Evolutionary conservation across 2,113 vertebrate species (phyloP), one percentile per base, ranked within the genome.

Genomic region (Bagarius yarrelli): DNA sequence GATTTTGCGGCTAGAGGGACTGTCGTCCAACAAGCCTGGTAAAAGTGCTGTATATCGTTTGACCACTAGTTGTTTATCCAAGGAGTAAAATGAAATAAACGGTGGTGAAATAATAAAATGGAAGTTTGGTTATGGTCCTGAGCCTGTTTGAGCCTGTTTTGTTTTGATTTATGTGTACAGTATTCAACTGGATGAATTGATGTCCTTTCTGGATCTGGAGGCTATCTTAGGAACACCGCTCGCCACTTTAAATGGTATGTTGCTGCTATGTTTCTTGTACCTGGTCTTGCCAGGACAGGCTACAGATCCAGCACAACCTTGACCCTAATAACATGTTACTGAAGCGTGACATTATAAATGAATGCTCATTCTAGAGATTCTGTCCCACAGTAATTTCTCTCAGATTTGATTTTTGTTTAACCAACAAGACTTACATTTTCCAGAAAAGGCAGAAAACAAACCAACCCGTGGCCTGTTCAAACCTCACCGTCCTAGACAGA

Each of bases 1-100:
- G 72, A 74, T 74, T 50, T 74, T 21, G 72, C 52, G 34, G 72
- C 12, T 74, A 50, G 30, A 57, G 72, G 53, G 59, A 36, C 23
- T 34, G 9, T 8, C 55, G 30, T 75, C 53, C 21, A 75, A 36
- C 53, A 32, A 21, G 52, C 21, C 52, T 23, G 50, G 36, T 32
- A 75, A 1, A n/a, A n/a, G 11, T 59, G 53, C 9, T 57, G 15
- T 56, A 56, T 57, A 72, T 5, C 12, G n/a, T 74, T 36, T 4
- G 6, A 74, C 30, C 34, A 13, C 30, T 36, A 14, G 52, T 8
- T 57, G 32, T 36, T 36, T 27, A 36, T 32, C 13, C 18, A 8
- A 74, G 11, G 30, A 19, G 16, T 4, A 74, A 56, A 34, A 74
- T 50, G 4, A 36, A 74, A 34, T 73, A 1, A 55, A 21, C 50